Evolutionary conservation across 2,888 invertebrate species (phyloP), one percentile per base, ranked within the genome.

Genomic region (Parapristionchus giblindavisi): DNA sequence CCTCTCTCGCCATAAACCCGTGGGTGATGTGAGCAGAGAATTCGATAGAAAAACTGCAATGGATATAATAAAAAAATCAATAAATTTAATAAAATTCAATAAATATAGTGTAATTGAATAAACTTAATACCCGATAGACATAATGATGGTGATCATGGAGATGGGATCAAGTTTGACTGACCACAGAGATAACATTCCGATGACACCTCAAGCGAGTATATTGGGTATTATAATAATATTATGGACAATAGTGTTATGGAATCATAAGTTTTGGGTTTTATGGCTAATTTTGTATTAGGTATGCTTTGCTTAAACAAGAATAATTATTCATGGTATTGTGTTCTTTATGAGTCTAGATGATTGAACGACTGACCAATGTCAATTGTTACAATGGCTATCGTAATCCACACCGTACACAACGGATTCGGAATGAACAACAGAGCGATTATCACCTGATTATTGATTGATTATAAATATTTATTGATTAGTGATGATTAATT

Each of bases 131-230:
- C 70, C 70, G 77, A 95, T 94, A 89, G 95, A 95, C 95, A 96
- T 95, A 81, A 96, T 95, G 71, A 96, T 91, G 88, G 96, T 96
- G 78, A 96, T 95, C 96, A 96, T 96, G 0, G 95, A 95, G 85
- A 96, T 96, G 0, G 87, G 86, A 75, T 88, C 88, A 72, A 96
- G 90, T 87, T 95, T 95, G 5, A 96, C 96, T 83, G 93, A 93
- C 96, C 96, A 96, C 32, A 96, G 90, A 0, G 95, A 93, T 94
- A 96, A 95, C 90, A 95, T 95, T 3, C 96, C 96, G 2, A 95
- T 93, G 0, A 96, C 96, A 1, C 96, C 86, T 85, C 63, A 71
- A 80, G 36, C n/a, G n/a, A n/a, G n/a, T n/a, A n/a, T n/a, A n/a
- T n/a, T n/a, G n/a, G n/a, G n/a, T n/a, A n/a, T n/a, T n/a, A n/a